Evolutionary conservation across 1,140 invertebrate species (phyloP).

Genomic region (Trichoplusia ni): DNA sequence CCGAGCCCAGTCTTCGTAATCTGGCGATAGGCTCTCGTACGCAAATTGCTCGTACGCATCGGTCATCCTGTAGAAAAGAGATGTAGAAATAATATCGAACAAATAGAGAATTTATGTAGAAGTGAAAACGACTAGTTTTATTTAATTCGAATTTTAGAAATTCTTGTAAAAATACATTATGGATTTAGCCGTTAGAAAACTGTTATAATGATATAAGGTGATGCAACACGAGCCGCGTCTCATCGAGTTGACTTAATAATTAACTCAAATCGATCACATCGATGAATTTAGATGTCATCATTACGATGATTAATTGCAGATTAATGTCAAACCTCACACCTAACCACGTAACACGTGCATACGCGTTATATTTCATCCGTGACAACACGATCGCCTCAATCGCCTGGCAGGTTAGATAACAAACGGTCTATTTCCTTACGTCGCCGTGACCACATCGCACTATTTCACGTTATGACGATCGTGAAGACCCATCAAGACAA

Average conservation of each 20-base stretch:
- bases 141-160: too few relatives aligned
- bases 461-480: conserved; percentile 49
- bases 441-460: conserved; percentile 43
- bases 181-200: not conserved
- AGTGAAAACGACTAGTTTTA: too few relatives aligned
- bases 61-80: conserved; percentile 58
- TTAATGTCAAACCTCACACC: conserved; percentile 8
- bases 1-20: conserved; percentile 75
- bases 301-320: not conserved
- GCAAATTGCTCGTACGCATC: conserved; percentile 75
- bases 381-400: conserved; percentile 1
- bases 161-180: too few relatives aligned
- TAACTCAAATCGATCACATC: too few relatives aligned
- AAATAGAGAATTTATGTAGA: too few relatives aligned
- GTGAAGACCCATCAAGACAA: conserved; percentile 30
- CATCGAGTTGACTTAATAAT: too few relatives aligned
- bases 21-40: conserved; percentile 72
- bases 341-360: not conserved
- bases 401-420: conserved; percentile 49
- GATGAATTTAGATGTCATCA: not conserved
- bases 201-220: not conserved
- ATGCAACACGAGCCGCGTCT: too few relatives aligned
- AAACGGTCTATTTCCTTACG: conserved; percentile 39
- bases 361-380: not conserved
- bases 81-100: conserved; percentile 8